Conservation (phyloP, 2,888 invertebrate species). For the Lycia hirtaria region DNA sequence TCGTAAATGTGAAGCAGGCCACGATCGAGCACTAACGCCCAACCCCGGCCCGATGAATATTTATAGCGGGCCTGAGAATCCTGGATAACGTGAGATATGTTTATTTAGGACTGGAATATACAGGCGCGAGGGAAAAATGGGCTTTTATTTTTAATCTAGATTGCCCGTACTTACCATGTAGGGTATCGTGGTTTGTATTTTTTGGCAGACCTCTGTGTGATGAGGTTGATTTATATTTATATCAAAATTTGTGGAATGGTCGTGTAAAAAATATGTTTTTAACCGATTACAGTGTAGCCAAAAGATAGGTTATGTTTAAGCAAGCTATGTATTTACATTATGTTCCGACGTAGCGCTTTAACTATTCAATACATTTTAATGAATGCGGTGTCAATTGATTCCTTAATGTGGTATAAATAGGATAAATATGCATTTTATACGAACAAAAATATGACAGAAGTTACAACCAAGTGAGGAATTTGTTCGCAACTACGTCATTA, state of each 20-base stretch:
- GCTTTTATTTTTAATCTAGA: background rate
- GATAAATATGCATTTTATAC: too few relatives aligned
- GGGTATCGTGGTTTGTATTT: background rate
- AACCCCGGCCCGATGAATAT: slow-evolving; percentile 22
- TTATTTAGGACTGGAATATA: slow-evolving; percentile 7
- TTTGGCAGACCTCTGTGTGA: background rate
- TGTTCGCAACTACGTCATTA: too few relatives aligned
- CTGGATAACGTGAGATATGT: slow-evolving; percentile 18
- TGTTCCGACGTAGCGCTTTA: too few relatives aligned
- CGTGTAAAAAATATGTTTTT: background rate
- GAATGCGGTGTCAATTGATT: too few relatives aligned
- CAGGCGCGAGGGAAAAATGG: background rate
- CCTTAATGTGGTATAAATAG: too few relatives aligned
- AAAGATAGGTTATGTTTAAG: too few relatives aligned
- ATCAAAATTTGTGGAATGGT: background rate
- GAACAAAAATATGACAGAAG: too few relatives aligned
- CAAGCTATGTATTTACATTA: too few relatives aligned
- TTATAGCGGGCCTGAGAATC: slow-evolving; percentile 14
- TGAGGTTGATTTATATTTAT: background rate
- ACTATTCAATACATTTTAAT: too few relatives aligned
- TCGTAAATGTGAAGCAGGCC: slow-evolving; percentile 16
- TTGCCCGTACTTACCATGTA: background rate
- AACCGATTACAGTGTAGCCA: background rate
- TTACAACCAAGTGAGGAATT: too few relatives aligned
- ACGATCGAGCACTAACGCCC: background rate